Conservation (phyloP, 2,113 vertebrate genomes). For the Poecilia latipinna region DNA sequence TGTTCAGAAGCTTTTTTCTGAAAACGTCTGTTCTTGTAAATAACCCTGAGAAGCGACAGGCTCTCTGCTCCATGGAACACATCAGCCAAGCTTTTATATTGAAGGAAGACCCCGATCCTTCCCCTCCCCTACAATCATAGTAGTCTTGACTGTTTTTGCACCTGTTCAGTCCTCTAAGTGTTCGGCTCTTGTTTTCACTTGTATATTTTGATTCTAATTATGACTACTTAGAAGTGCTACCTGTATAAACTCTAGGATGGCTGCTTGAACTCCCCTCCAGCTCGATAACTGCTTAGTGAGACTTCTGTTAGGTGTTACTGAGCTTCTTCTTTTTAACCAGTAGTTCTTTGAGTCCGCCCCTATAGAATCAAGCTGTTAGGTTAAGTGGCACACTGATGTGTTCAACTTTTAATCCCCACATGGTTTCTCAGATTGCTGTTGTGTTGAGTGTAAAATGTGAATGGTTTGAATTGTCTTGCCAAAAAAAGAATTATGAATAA, state of each 20-base stretch:
- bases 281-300: conserved; percentile 46
- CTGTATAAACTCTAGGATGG: conserved; percentile 56
- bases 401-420: background rate
- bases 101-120: conserved; percentile 16
- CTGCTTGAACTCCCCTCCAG: conserved; percentile 68
- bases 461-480: background rate
- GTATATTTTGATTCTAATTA: conserved; percentile 64
- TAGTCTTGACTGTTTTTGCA: conserved; percentile 34
- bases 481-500: background rate
- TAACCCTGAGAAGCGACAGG: conserved; percentile 54
- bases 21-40: conserved; percentile 55
- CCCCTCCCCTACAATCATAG: conserved; percentile 24
- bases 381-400: conserved; percentile 12
- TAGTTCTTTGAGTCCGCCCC: conserved; percentile 7
- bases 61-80: conserved; percentile 66
- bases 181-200: conserved; percentile 56
- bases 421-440: conserved; percentile 2
- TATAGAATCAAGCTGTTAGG: conserved; percentile 12
- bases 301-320: conserved; percentile 45
- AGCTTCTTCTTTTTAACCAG: conserved; percentile 32
- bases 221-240: conserved; percentile 54
- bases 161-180: conserved; percentile 40
- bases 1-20: conserved; percentile 52
- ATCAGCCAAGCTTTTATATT: conserved; percentile 69
- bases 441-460: conserved; percentile 2